Evolutionary conservation across 2,888 invertebrate genomes (phyloP).

Genomic region (Pemphredon lugubris): DNA sequence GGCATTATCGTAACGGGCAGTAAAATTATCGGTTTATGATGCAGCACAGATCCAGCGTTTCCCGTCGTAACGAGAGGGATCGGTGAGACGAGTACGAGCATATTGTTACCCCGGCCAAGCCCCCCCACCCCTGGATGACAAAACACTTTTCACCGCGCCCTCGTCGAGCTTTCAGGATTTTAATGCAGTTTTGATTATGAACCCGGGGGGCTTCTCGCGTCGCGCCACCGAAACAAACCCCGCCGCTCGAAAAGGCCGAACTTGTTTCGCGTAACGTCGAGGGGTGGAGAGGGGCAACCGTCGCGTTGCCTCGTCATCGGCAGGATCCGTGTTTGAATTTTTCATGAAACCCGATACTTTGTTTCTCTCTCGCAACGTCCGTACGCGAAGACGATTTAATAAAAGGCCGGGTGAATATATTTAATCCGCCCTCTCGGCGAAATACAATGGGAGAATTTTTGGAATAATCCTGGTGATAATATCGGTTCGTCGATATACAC

Average conservation of each 20-base stretch:
- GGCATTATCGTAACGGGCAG: constrained; percentile 41
- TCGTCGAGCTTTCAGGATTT: constrained; percentile 68
- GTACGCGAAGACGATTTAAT: constrained; percentile 36
- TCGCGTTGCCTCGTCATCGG: constrained; percentile 47
- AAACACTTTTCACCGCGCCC: constrained; percentile 70
- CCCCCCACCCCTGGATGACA: constrained; percentile 67
- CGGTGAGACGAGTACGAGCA: constrained; percentile 60
- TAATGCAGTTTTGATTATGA: constrained; percentile 72
- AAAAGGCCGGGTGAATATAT: constrained; percentile 26
- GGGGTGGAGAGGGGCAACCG: constrained; percentile 33
- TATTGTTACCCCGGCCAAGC: constrained; percentile 64
- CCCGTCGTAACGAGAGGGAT: constrained; percentile 47
- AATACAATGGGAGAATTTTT: not conserved
- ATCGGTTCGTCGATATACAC: not conserved
- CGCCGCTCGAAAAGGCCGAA: constrained; percentile 23
- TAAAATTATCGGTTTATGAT: constrained; percentile 53
- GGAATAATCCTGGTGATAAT: not conserved
- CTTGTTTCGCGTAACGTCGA: constrained; percentile 20
- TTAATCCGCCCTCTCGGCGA: constrained; percentile 7
- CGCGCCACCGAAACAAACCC: constrained; percentile 55
- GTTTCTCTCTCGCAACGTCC: not conserved
- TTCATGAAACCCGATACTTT: constrained; percentile 34
- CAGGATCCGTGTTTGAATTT: constrained; percentile 53
- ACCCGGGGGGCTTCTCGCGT: constrained; percentile 43
- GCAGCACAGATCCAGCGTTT: constrained; percentile 33